phyloP scores from a whole-genome alignment of 2,113 vertebrate genomes.

The Acanthochromis polyacanthus region DNA sequence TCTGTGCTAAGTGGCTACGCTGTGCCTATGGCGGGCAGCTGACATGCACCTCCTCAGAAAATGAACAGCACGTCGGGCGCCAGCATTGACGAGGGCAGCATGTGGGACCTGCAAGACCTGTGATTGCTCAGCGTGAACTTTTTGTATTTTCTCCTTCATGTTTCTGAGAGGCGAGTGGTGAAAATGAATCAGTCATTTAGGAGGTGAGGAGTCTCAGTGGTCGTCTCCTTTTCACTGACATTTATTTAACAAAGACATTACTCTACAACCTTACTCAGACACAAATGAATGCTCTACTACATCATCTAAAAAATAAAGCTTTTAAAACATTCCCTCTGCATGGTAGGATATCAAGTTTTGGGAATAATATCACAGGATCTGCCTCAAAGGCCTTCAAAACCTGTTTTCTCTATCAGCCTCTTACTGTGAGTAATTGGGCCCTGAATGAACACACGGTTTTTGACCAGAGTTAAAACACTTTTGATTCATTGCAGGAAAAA shows the following conservation, averaged over 20 bases:
- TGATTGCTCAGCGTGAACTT: neutral
- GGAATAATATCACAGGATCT: neutral
- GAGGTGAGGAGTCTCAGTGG: neutral
- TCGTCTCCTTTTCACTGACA: neutral
- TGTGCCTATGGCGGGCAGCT: neutral
- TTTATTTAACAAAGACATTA: neutral
- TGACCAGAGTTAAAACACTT: no score
- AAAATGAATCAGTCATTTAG: neutral
- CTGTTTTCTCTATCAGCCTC: neutral
- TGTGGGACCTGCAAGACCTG: neutral
- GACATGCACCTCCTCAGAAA: neutral
- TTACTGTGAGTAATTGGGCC: neutral
- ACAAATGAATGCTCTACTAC: no score
- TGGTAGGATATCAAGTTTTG: neutral
- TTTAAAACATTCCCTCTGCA: no score
- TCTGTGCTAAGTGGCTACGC: neutral
- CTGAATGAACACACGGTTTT: neutral
- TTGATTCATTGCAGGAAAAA: no score
- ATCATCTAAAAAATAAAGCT: neutral
- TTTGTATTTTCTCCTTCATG: no score
- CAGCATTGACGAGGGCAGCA: neutral
- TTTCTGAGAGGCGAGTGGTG: neutral
- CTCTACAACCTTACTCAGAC: no score
- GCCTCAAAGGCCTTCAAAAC: neutral
- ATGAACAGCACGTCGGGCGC: neutral